These are phyloP conservation scores for Fukomys damarensis DNA, from an alignment of 2,113 vertebrate species.

Conservation along the genomic window DNA sequence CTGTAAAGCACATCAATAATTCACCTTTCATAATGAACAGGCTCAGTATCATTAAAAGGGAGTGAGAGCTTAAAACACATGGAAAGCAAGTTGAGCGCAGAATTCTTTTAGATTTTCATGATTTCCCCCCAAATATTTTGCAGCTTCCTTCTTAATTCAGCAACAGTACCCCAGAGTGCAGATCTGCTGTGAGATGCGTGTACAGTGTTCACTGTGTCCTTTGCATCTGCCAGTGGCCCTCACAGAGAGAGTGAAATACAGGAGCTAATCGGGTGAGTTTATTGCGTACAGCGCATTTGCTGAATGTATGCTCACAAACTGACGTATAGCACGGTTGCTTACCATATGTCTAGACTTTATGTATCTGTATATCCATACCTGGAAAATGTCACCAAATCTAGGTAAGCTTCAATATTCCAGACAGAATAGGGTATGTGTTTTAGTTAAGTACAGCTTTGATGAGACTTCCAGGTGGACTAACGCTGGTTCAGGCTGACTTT, in stretches of 20 bases:
- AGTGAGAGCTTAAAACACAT: background rate
- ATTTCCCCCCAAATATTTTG: background rate
- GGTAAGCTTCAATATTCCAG: background rate
- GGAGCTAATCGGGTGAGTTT: background rate
- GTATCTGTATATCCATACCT: background rate
- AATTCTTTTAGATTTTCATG: background rate
- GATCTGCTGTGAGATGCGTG: too few relatives aligned
- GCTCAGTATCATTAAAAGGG: background rate
- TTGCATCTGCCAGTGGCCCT: background rate
- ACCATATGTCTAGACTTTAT: background rate
- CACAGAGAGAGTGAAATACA: background rate
- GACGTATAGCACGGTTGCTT: background rate
- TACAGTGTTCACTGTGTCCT: background rate
- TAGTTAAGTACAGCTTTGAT: background rate
- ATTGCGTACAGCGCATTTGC: background rate
- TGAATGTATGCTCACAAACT: background rate
- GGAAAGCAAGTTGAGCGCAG: background rate
- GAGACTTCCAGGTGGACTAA: background rate
- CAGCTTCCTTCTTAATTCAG: background rate
- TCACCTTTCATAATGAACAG: background rate
- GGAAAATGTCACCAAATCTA: background rate
- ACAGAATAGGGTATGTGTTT: background rate
- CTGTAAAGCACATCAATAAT: background rate
- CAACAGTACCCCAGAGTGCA: background rate
- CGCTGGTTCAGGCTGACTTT: background rate